These are phyloP conservation scores for Schmidtea mediterranea DNA, from an alignment of 1,140 invertebrate genomes.

Conservation along the genomic window DNA sequence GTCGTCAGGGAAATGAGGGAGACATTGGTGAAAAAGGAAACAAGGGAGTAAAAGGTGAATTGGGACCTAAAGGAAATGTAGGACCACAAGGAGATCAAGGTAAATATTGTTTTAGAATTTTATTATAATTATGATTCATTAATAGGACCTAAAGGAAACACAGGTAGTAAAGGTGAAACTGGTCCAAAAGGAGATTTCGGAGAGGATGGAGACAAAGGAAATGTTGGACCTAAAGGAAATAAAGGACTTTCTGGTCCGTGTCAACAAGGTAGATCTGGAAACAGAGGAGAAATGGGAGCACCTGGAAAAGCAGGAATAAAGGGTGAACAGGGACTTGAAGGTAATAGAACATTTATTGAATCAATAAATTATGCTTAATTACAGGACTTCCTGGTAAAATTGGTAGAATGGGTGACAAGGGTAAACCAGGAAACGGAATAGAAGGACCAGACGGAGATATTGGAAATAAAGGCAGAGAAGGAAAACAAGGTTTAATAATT, in stretches of 20 bases:
- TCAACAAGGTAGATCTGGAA: background rate
- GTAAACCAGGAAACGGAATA: background rate
- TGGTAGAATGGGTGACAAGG: background rate
- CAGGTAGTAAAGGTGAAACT: background rate
- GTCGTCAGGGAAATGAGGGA: background rate
- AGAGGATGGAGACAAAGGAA: background rate
- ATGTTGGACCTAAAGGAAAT: background rate
- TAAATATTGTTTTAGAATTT: no score
- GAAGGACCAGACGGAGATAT: background rate
- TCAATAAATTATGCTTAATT: background rate
- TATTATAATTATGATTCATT: no score
- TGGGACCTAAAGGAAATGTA: background rate
- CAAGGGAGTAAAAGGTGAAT: background rate
- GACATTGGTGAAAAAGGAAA: background rate
- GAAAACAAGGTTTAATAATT: background rate
- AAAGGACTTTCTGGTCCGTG: background rate
- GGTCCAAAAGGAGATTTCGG: background rate
- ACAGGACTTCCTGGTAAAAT: constrained; percentile 1
- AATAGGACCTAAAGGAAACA: background rate
- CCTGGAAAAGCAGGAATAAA: background rate
- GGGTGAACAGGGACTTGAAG: background rate
- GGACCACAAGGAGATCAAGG: background rate
- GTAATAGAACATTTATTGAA: background rate
- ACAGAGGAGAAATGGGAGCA: background rate
- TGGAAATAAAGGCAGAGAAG: background rate